phyloP scores from a whole-genome alignment of 2,888 invertebrate species.

The Nephrotoma guestfalica region DNA sequence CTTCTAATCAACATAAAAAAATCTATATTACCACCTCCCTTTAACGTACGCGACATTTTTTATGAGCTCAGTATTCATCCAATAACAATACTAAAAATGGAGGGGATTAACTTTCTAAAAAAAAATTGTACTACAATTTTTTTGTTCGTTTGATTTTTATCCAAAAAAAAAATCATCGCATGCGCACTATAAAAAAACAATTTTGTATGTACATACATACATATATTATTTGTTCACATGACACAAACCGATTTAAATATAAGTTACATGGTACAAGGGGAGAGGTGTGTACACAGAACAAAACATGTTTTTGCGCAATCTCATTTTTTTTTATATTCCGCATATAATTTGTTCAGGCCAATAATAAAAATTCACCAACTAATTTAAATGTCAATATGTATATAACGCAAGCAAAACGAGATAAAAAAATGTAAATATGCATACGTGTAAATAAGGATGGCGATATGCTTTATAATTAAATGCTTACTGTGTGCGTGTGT shows the following conservation, averaged over 20 bases:
- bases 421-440: background rate
- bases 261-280: background rate
- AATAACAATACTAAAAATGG: background rate
- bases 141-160: background rate
- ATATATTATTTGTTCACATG: background rate
- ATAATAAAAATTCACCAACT: background rate
- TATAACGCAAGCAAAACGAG: background rate
- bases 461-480: background rate
- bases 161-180: background rate
- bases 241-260: background rate
- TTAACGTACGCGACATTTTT: background rate
- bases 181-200: background rate
- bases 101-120: background rate
- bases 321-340: background rate
- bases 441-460: background rate
- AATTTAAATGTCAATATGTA: background rate
- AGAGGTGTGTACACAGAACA: background rate
- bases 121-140: background rate
- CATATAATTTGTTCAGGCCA: background rate
- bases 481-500: background rate
- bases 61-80: background rate
- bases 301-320: background rate
- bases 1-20: background rate
- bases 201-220: background rate
- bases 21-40: background rate